phyloP scores from a whole-genome alignment of 2,797 vertebrate genomes.

The Takifugu rubripes region DNA sequence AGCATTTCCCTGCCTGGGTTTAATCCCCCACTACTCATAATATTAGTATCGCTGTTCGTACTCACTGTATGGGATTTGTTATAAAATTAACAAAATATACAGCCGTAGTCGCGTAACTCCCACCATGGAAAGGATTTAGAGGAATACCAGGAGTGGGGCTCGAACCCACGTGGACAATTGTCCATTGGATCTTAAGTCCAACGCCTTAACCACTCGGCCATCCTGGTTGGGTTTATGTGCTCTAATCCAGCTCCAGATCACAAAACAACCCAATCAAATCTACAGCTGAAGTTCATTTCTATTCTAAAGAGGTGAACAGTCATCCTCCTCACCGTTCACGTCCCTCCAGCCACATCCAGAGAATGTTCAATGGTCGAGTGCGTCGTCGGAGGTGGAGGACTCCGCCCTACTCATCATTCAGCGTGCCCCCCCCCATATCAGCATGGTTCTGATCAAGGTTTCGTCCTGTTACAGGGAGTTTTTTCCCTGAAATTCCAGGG shows the following conservation, averaged over 20 bases:
- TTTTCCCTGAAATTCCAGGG: too few species aligned
- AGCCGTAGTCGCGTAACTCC: too few species aligned
- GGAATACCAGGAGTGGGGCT: constrained; percentile 60
- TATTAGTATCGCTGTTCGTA: too few species aligned
- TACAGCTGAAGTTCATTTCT: neutral
- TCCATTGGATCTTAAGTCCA: constrained; percentile 73
- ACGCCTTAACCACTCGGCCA: too few species aligned
- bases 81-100: too few species aligned
- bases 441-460: too few species aligned
- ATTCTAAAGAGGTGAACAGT: constrained; percentile 1
- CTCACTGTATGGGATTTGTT: too few species aligned
- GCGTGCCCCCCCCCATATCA: too few species aligned
- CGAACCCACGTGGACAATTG: constrained; percentile 59
- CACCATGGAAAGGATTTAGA: neutral
- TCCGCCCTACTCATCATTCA: neutral
- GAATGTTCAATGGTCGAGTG: neutral
- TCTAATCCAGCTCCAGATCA: neutral
- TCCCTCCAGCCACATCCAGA: neutral
- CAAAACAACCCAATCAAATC: neutral
- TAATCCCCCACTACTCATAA: too few species aligned
- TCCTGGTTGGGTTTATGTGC: too few species aligned
- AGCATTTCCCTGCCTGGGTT: too few species aligned
- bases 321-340: neutral
- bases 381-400: neutral
- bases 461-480: too few species aligned